These are phyloP conservation scores for Sula dactylatra DNA, from an alignment of 2,113 vertebrate species.

Conservation along the genomic window DNA sequence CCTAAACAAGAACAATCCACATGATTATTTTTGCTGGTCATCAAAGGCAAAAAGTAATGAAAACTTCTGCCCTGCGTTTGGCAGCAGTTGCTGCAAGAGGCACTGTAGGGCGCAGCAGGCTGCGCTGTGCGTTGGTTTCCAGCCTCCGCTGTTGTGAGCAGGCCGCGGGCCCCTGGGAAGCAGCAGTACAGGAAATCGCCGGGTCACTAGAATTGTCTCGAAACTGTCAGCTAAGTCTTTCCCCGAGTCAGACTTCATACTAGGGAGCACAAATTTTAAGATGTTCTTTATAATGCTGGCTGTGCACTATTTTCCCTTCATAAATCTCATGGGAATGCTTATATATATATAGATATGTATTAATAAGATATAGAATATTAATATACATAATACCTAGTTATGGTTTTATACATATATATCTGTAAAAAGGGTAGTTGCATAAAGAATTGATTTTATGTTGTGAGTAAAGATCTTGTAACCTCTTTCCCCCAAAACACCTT, in stretches of 20 bases:
- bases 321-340: not conserved
- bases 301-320: not conserved
- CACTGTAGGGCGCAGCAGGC: accelerated
- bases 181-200: no score
- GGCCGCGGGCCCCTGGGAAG: accelerated
- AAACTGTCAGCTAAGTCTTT: not conserved
- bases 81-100: not conserved
- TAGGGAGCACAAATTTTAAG: not conserved
- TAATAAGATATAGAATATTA: not conserved
- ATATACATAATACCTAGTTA: no score
- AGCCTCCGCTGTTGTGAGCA: accelerated
- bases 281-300: not conserved
- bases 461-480: not conserved
- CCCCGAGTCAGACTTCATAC: not conserved
- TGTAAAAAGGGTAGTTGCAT: not conserved
- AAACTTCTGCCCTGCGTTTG: not conserved
- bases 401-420: not conserved
- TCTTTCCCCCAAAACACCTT: not conserved
- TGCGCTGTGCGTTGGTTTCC: no score
- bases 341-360: not conserved
- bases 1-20: not conserved
- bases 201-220: accelerated
- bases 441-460: not conserved
- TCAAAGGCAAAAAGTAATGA: not conserved
- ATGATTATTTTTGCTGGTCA: not conserved